Conservation (phyloP, 2,113 vertebrate species). For the Phasianus colchicus region DNA sequence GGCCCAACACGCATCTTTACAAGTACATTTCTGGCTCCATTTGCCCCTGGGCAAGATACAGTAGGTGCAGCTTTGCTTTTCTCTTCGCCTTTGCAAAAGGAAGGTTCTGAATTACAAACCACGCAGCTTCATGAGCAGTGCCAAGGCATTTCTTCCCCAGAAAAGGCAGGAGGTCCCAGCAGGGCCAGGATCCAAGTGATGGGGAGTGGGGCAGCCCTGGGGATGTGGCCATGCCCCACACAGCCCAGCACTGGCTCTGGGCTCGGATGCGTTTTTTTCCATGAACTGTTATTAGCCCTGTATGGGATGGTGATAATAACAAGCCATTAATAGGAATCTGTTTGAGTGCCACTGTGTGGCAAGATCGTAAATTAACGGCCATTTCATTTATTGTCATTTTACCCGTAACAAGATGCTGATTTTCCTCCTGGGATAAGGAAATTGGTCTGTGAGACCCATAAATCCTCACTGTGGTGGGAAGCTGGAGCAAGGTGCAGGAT, state of each 20-base stretch:
- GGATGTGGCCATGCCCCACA: not conserved
- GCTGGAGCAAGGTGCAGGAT: slow-evolving; percentile 26
- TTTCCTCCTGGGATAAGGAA: slow-evolving; percentile 63
- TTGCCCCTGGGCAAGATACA: no score
- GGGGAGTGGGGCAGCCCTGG: not conserved
- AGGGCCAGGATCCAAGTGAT: not conserved
- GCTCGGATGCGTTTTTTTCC: not conserved
- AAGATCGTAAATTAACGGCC: slow-evolving; percentile 51
- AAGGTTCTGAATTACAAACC: not conserved
- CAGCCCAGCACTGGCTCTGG: not conserved
- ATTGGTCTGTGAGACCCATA: slow-evolving; percentile 64
- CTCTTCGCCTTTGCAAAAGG: not conserved
- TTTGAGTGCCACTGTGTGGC: slow-evolving; percentile 54
- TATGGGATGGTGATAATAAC: slow-evolving; percentile 39
- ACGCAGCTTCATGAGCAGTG: accelerated
- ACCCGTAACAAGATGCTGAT: slow-evolving; percentile 64
- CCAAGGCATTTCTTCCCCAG: not conserved
- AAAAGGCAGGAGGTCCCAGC: not conserved
- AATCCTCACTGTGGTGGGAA: not conserved
- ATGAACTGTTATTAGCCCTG: slow-evolving; percentile 35
- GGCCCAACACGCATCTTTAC: accelerated
- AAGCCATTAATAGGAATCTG: slow-evolving; percentile 29
- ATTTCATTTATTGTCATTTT: slow-evolving; percentile 67
- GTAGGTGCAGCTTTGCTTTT: accelerated
- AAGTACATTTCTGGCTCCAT: not conserved